Conservation (phyloP, 35 echinoderm and acorn worm species). For the Hemicentrotus pulcherrimus region DNA sequence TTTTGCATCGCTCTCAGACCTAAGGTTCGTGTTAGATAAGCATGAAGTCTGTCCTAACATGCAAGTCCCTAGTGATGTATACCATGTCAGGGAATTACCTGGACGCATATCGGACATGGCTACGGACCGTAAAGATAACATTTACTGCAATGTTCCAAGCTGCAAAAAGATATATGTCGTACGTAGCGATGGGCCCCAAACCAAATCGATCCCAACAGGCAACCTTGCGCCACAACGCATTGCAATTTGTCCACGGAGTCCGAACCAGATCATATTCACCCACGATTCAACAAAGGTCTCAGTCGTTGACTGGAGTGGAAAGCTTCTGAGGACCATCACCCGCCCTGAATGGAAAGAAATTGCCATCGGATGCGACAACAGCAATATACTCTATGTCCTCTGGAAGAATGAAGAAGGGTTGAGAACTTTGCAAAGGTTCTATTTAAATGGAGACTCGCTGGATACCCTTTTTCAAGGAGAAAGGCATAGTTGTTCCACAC, state of each 20-base stretch:
- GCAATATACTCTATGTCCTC: neutral
- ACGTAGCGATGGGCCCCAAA: neutral
- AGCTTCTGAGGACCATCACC: conserved; percentile 4
- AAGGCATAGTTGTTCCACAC: neutral
- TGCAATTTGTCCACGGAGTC: neutral
- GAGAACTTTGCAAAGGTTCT: neutral
- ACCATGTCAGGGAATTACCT: neutral
- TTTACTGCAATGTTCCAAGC: neutral
- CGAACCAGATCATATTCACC: neutral
- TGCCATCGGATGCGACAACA: neutral
- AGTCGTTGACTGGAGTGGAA: neutral
- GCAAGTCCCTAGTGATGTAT: neutral
- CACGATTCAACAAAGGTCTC: neutral
- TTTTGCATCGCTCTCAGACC: neutral
- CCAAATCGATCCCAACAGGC: neutral
- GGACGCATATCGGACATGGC: neutral
- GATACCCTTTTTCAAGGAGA: neutral
- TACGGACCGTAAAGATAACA: neutral
- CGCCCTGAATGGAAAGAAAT: neutral
- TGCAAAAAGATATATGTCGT: neutral
- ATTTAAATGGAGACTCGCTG: neutral
- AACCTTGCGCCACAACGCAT: neutral
- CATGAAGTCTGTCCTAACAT: neutral
- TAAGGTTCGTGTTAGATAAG: neutral
- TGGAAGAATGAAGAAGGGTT: neutral